phyloP scores from a whole-genome alignment of 2,888 invertebrate species.

The Beris morrisii region DNA sequence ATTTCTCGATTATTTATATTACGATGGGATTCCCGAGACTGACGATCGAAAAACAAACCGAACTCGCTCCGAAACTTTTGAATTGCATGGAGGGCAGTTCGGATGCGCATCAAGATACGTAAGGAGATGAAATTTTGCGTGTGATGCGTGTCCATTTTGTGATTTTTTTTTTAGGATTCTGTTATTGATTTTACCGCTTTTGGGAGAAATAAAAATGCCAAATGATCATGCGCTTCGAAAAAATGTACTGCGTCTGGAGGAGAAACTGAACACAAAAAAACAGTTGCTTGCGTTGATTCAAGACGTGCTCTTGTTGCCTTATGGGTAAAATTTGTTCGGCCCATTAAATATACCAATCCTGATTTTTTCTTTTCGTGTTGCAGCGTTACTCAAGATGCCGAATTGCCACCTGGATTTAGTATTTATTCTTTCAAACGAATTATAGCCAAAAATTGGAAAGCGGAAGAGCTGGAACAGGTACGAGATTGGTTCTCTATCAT shows the following conservation, averaged over 20 bases:
- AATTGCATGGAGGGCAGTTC: slow-evolving; percentile 80
- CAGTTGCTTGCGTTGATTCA: slow-evolving; percentile 73
- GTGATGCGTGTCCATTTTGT: slow-evolving; percentile 24
- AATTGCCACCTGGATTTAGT: slow-evolving; percentile 76
- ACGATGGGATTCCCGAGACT: slow-evolving; percentile 88
- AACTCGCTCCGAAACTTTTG: slow-evolving; percentile 73
- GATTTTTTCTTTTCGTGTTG: neutral
- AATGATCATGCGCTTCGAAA: slow-evolving; percentile 65
- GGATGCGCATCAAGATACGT: slow-evolving; percentile 82
- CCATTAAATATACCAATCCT: neutral
- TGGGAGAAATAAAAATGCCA: slow-evolving; percentile 69
- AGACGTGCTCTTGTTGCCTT: slow-evolving; percentile 82
- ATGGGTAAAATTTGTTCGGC: slow-evolving; percentile 64
- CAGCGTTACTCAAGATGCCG: slow-evolving; percentile 46
- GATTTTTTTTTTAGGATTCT: slow-evolving; percentile 65
- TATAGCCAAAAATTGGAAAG: slow-evolving; percentile 70
- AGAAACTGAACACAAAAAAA: slow-evolving; percentile 62
- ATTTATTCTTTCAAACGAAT: slow-evolving; percentile 75
- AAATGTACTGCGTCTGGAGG: slow-evolving; percentile 69
- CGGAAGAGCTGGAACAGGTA: slow-evolving; percentile 82
- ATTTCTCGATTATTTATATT: slow-evolving; percentile 91
- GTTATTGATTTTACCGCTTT: slow-evolving; percentile 75
- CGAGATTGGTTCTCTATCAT: slow-evolving; percentile 13
- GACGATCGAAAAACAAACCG: slow-evolving; percentile 71
- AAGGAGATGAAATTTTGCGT: slow-evolving; percentile 39